phyloP scores from a whole-genome alignment of 2,888 invertebrate species.

The Crossocerus cetratus region DNA sequence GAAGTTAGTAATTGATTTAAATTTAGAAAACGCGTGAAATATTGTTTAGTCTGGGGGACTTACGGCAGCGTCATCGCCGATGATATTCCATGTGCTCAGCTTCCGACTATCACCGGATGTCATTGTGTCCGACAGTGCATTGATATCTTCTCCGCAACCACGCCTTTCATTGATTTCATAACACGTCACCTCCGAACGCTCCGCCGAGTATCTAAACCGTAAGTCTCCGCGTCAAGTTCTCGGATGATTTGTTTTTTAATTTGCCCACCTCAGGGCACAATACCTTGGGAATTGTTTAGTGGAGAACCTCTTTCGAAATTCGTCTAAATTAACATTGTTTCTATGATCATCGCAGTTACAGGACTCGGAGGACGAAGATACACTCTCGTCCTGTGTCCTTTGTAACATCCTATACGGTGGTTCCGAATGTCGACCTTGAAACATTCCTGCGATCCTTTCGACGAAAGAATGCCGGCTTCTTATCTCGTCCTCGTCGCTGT shows the following conservation, averaged over 20 bases:
- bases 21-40: neutral
- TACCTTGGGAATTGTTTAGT: slow-evolving; percentile 55
- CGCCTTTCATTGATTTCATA: slow-evolving; percentile 64
- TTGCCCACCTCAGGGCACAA: neutral
- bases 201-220: slow-evolving; percentile 40
- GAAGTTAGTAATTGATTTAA: neutral
- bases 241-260: neutral
- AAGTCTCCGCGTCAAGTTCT: neutral
- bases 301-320: slow-evolving; percentile 42
- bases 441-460: slow-evolving; percentile 55
- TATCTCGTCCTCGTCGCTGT: slow-evolving; percentile 15
- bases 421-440: slow-evolving; percentile 33
- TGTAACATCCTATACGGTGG: slow-evolving; percentile 7
- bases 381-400: slow-evolving; percentile 22
- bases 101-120: slow-evolving; percentile 35
- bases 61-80: slow-evolving; percentile 34
- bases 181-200: slow-evolving; percentile 55
- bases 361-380: slow-evolving; percentile 31
- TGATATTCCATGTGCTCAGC: slow-evolving; percentile 45
- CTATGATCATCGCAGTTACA: no score
- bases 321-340: slow-evolving; percentile 7
- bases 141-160: slow-evolving; percentile 33
- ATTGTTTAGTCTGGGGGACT: neutral
- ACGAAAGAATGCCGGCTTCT: slow-evolving; percentile 52
- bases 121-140: slow-evolving; percentile 43